Conservation (phyloP, 1,140 invertebrate genomes). For the Apis mellifera region DNA sequence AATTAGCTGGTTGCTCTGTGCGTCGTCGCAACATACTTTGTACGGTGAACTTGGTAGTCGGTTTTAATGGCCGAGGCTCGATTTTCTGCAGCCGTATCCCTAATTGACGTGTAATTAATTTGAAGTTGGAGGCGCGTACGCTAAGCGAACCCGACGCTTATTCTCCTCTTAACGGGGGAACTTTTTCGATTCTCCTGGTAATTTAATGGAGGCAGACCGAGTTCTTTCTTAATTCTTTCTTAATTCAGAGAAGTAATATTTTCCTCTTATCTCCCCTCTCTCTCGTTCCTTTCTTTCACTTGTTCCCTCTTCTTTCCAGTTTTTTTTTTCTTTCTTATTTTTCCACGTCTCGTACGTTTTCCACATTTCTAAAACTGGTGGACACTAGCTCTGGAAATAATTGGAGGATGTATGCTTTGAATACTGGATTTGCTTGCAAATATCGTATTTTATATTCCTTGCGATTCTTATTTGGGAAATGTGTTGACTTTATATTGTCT, state of each 20-base stretch:
- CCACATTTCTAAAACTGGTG: neutral
- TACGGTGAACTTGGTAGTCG: slow-evolving; percentile 35
- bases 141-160: slow-evolving; percentile 6
- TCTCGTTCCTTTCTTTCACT: neutral
- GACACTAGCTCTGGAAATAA: slow-evolving; percentile 8
- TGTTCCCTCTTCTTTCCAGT: neutral
- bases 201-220: slow-evolving; percentile 22
- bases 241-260: slow-evolving; percentile 22
- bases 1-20: slow-evolving; percentile 36
- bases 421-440: slow-evolving; percentile 14
- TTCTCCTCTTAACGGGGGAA: slow-evolving; percentile 21
- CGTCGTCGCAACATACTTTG: slow-evolving; percentile 35
- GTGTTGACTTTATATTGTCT: too few relatives aligned
- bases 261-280: slow-evolving; percentile 2
- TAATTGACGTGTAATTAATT: slow-evolving; percentile 57
- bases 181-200: slow-evolving; percentile 44
- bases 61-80: slow-evolving; percentile 39
- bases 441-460: neutral
- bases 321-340: neutral
- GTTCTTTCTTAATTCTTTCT: slow-evolving; percentile 34
- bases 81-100: slow-evolving; percentile 45
- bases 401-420: neutral
- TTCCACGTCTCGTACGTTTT: neutral
- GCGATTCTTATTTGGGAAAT: neutral
- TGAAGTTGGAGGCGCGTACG: slow-evolving; percentile 26